phyloP scores from a whole-genome alignment of 1,140 invertebrate genomes.

The Tetramorium alpestre region DNA sequence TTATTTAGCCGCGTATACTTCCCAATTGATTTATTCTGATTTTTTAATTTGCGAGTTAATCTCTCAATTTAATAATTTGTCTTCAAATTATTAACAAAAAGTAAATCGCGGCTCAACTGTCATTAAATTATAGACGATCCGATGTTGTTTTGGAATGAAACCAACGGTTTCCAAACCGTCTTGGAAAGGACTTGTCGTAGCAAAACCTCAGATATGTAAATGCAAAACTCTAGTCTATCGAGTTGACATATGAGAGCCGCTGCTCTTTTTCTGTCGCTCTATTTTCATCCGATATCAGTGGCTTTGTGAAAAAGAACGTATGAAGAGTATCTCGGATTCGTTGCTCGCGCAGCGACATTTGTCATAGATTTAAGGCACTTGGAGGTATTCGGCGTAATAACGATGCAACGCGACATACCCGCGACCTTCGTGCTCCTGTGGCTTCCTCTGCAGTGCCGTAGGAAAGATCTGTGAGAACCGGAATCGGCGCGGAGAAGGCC shows the following conservation, averaged over 20 bases:
- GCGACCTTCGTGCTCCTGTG: conserved; percentile 42
- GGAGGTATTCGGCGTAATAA: conserved; percentile 24
- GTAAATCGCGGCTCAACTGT: background rate
- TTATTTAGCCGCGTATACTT: background rate
- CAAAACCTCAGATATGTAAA: background rate
- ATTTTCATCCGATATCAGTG: background rate
- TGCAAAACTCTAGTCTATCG: too few relatives aligned
- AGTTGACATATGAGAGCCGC: background rate
- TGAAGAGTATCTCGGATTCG: background rate
- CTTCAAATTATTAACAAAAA: background rate
- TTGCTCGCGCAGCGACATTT: background rate
- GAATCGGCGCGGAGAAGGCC: background rate
- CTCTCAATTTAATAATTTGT: background rate
- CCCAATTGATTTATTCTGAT: background rate
- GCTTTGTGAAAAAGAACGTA: background rate
- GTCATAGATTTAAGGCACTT: conserved; percentile 20
- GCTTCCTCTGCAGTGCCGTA: conserved; percentile 29
- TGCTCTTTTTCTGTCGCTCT: background rate
- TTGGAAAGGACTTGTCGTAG: background rate
- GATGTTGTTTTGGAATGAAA: background rate
- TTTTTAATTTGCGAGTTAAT: background rate
- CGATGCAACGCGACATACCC: background rate
- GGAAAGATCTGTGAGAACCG: conserved; percentile 4
- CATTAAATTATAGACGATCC: background rate
- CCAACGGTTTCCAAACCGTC: background rate